Base-by-base conservation (phyloP, 2,797 vertebrate genomes). In the Gymnocypris eckloni region DNA sequence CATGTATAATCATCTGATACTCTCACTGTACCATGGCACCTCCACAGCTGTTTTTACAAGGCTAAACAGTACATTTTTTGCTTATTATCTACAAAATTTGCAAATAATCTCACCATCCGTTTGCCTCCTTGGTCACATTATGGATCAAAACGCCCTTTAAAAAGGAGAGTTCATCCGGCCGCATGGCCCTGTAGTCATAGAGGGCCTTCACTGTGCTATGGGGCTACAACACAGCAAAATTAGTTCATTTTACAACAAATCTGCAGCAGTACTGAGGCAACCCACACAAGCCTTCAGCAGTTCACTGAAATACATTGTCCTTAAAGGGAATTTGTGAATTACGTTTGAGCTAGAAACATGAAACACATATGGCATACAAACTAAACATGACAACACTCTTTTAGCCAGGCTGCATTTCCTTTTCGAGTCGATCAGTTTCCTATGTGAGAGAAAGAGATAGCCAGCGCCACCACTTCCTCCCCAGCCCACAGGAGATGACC, bases 141-240 rank as follows among this genome's bases (percentile, higher is more conserved):
- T 98, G 95, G 93, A 99, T 99, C 91, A 99, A 90, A 87, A 96
- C 97, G 4, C 97, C 98, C n/a, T 95, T 96, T 89, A 84, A 92
- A 92, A 99, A 99, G 91, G 90, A 97, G 89, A 98, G 92, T 91
- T 99, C 98, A 71, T 99, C 98, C 0, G 91, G 54, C 76, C 92
- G 94, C 90, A 88, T 94, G 66, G 98, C 96, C 91, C 93, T 95
- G 94, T 99, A 99, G 92, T 95, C 94, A 73, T 98, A 99, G 64
- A 97, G 79, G 25, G 98, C 97, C 87, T 92, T 96, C 71, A 99
- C 98, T 0, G 97, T 97, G 89, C 95, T 97, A 87, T 96, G 94
- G 43, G 97, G 96, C 97, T 97, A 90, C 87, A 89, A 92, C 73
- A 88, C 10, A 82, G 18, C 28, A 69, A 50, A 28, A 69, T 75